Base-by-base conservation (phyloP, 2,888 invertebrate species). In the Himalopsyche anomala region DNA sequence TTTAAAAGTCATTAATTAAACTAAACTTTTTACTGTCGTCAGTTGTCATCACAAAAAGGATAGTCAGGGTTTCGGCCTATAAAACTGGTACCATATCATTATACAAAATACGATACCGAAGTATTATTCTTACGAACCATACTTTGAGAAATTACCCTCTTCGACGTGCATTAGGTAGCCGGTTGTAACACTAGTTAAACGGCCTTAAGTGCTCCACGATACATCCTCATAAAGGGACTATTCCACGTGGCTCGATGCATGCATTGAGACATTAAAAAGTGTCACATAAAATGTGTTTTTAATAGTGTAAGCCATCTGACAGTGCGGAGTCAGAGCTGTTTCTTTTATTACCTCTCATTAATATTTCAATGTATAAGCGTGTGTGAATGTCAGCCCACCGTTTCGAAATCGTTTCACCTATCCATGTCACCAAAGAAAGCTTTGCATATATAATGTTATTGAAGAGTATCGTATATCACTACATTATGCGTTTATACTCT, bases 271-370 rank as follows among this genome's bases (percentile, higher is more conserved):
- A 81, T 85, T 82, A 62, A 81, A 69, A 85, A 51, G 62, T 82
- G 85, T 85, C 85, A 85, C 82, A 82, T 85, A 85, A 82, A 82
- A 51, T 62, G 74, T 51, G 62, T 74, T 81, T 85, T 85, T 85
- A 82, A 85, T 85, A 82, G 85, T 11, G 81, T 12, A 36, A 74
- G 38, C 38, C 74, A 38, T 36, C 12, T 38, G 38, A 74, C 69
- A 74, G 74, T 38, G 74, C 12, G 4, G 74, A 74, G 74, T 51
- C 51, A 51, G 15, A 15, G 51, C 12, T 2, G 11, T 42, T 45
- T 80, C 19, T 80, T 80, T 80, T 80, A 80, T 80, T 80, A 38
- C 51, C 80, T 36, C 80, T 80, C 42, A 80, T 80, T 80, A 80
- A 80, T 80, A 80, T 80, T 80, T 80, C 80, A 80, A 80, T 42